These are phyloP conservation scores for Coleophora deauratella DNA, from an alignment of 2,888 invertebrate species.

Conservation along the genomic window DNA sequence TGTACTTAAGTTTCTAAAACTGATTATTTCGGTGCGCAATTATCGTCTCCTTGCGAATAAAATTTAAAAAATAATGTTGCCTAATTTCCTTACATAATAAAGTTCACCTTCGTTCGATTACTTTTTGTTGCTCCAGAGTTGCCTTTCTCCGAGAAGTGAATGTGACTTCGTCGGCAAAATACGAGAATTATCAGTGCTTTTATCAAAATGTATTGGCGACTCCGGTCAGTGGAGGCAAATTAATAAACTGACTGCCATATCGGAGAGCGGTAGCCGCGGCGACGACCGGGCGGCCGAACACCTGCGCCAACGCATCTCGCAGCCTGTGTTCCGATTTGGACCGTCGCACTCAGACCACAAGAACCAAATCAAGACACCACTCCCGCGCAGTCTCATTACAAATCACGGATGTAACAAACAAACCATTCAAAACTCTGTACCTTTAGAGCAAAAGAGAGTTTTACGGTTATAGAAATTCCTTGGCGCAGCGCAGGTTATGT, in stretches of 20 bases:
- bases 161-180: conserved; percentile 9
- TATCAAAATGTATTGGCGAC: conserved; percentile 11
- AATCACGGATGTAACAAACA: conserved; percentile 70
- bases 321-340: conserved; percentile 20
- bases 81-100: too few species aligned
- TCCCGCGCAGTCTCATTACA: conserved; percentile 52
- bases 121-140: conserved; percentile 8
- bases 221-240: conserved; percentile 57
- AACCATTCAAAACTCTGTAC: conserved; percentile 67
- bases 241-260: conserved; percentile 70
- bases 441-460: conserved; percentile 59
- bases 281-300: conserved; percentile 68
- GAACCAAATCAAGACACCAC: conserved; percentile 14
- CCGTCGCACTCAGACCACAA: conserved; percentile 12
- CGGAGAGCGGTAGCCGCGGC: conserved; percentile 65
- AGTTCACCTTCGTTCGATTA: too few species aligned
- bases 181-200: conserved; percentile 11
- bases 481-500: conserved; percentile 32
- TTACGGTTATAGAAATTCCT: conserved; percentile 55
- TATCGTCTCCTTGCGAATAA: too few species aligned
- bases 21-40: too few species aligned
- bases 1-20: too few species aligned
- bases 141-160: conserved; percentile 14
- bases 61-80: too few species aligned
- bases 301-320: conserved; percentile 63